Percentiles rank a stretch among this genome's conserved stretches.
Conservation (phyloP, 2,888 invertebrate genomes). For the Thumatha senex region DNA sequence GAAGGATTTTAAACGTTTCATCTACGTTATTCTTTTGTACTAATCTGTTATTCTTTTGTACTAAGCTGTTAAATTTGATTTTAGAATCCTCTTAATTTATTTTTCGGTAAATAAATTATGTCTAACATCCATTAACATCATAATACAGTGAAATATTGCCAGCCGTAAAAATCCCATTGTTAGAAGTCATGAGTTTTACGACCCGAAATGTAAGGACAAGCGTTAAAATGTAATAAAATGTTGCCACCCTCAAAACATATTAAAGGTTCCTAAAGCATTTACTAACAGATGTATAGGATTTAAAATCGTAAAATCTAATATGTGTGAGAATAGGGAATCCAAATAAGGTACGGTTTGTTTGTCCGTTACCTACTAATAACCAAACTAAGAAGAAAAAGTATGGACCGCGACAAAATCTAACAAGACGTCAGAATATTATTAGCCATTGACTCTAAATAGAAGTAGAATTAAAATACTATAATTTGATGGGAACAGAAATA, state of each 20-base stretch:
- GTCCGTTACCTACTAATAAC: conserved; percentile 2
- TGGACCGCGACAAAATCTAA: no score
- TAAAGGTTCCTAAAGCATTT: conserved; percentile 22
- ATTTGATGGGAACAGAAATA: no score
- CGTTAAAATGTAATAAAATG: conserved; percentile 64
- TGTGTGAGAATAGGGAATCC: conserved; percentile 7
- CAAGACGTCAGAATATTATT: no score
- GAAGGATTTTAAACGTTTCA: no score
- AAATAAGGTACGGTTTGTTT: conserved; percentile 8
- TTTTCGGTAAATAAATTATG: conserved; percentile 35
- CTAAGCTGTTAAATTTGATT: conserved; percentile 31
- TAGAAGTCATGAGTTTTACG: conserved; percentile 62
- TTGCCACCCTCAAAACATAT: conserved; percentile 54
- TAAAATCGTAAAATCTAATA: conserved; percentile 13
- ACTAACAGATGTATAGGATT: conserved; percentile 29
- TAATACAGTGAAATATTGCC: conserved; percentile 66
- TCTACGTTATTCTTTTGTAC: conserved; percentile 3
- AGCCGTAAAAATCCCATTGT: conserved; percentile 62
- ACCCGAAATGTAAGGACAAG: conserved; percentile 55
- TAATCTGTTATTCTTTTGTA: conserved; percentile 5
- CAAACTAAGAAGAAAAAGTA: background rate
- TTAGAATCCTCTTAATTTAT: conserved; percentile 28
- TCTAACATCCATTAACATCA: conserved; percentile 35
- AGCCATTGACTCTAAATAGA: no score
- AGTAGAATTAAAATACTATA: no score